phyloP scores from a whole-genome alignment of 2,888 invertebrate species.

The Ormyrus labotus region DNA sequence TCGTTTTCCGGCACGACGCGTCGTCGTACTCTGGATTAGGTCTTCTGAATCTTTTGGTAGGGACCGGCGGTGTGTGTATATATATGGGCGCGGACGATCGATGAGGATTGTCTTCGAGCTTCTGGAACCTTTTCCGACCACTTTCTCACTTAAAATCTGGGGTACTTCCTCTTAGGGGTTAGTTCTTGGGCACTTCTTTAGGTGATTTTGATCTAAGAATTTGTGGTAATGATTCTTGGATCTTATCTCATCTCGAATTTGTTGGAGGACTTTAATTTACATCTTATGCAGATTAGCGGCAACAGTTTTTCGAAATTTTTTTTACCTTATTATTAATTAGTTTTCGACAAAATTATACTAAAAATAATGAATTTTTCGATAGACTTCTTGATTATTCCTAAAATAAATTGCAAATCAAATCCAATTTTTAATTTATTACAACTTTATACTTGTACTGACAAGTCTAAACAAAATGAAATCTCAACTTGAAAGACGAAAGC shows the following conservation, averaged over 20 bases:
- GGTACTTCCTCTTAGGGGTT: background rate
- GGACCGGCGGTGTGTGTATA: background rate
- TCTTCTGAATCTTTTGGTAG: constrained; percentile 2
- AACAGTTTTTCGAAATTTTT: background rate
- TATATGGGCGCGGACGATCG: constrained; percentile 15
- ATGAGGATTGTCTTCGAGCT: constrained; percentile 26
- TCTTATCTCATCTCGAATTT: background rate
- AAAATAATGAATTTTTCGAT: too few relatives aligned
- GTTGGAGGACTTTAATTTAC: too few relatives aligned
- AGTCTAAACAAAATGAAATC: too few relatives aligned
- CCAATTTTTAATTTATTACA: too few relatives aligned
- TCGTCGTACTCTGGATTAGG: constrained; percentile 36
- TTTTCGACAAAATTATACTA: too few relatives aligned
- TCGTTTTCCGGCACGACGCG: constrained; percentile 29
- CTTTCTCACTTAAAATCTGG: constrained; percentile 1
- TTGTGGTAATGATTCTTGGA: background rate
- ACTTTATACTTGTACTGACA: too few relatives aligned
- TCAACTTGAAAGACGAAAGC: too few relatives aligned
- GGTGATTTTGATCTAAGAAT: background rate
- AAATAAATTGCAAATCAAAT: too few relatives aligned
- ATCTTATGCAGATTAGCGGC: too few relatives aligned
- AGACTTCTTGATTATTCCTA: too few relatives aligned
- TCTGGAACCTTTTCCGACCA: background rate
- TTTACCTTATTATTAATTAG: background rate
- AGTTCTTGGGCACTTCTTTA: too few relatives aligned